These are phyloP conservation scores for Lucilia sericata DNA, from an alignment of 1,140 invertebrate genomes.

Conservation along the genomic window DNA sequence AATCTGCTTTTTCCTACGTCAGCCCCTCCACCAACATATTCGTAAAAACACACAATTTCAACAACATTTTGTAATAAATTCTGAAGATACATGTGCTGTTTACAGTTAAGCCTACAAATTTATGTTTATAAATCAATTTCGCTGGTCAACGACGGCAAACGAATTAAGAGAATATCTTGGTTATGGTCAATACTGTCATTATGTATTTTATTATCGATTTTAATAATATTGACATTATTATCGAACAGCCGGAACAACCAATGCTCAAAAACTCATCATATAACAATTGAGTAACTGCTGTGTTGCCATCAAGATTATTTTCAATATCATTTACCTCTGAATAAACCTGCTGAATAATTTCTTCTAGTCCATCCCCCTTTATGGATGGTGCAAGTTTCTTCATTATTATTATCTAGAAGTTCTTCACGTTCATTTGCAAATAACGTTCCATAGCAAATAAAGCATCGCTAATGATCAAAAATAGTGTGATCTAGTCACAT, in stretches of 20 bases:
- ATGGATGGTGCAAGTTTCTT: background rate
- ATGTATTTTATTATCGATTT: too few relatives aligned
- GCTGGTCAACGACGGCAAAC: too few relatives aligned
- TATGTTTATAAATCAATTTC: too few relatives aligned
- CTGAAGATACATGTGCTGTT: background rate
- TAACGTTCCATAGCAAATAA: background rate
- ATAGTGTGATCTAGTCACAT: background rate
- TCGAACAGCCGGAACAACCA: too few relatives aligned
- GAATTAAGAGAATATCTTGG: too few relatives aligned
- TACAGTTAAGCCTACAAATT: background rate
- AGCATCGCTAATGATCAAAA: too few relatives aligned
- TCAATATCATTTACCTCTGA: background rate
- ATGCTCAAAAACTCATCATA: background rate
- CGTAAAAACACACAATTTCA: background rate
- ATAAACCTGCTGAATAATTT: background rate
- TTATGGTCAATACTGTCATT: too few relatives aligned
- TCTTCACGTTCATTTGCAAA: constrained; percentile 7
- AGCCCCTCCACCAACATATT: background rate
- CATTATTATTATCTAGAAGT: background rate
- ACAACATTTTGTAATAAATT: background rate
- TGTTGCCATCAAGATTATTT: background rate
- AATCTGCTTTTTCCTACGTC: background rate
- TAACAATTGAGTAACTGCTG: background rate
- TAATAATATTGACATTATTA: too few relatives aligned
- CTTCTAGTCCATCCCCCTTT: background rate